phyloP scores from a whole-genome alignment of 2,888 invertebrate genomes.

The Limnephilus rhombicus region DNA sequence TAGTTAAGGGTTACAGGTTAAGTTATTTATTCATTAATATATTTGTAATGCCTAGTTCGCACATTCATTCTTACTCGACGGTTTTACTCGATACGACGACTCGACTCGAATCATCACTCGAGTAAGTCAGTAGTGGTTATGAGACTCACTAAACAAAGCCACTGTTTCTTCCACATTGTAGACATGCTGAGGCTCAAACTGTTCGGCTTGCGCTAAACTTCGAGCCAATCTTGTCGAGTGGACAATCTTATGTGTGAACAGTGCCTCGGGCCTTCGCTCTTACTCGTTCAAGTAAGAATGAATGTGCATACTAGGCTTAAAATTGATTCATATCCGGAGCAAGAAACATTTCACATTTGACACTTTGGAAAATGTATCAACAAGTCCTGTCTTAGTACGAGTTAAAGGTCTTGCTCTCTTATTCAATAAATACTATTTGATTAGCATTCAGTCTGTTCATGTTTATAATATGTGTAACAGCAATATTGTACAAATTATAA shows the following conservation, averaged over 20 bases:
- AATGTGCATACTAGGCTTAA: background rate
- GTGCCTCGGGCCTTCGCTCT: no score
- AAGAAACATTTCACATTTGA: background rate
- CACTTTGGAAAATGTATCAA: background rate
- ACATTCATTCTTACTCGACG: no score
- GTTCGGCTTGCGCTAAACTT: no score
- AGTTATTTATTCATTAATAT: background rate
- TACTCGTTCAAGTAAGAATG: no score
- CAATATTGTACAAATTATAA: constrained; percentile 30
- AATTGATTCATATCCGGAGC: background rate
- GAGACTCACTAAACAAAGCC: no score
- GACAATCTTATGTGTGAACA: no score
- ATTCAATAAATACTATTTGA: background rate
- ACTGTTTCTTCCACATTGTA: no score
- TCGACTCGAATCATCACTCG: no score
- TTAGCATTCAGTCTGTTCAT: background rate
- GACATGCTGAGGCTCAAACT: no score
- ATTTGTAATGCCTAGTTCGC: background rate
- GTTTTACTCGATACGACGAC: no score
- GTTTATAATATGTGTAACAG: background rate
- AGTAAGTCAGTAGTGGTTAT: no score
- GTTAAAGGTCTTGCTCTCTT: background rate
- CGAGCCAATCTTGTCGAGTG: no score
- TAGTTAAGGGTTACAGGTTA: background rate
- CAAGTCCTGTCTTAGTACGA: background rate